phyloP scores from a whole-genome alignment of 2,113 vertebrate genomes.

The Heteronetta atricapilla region DNA sequence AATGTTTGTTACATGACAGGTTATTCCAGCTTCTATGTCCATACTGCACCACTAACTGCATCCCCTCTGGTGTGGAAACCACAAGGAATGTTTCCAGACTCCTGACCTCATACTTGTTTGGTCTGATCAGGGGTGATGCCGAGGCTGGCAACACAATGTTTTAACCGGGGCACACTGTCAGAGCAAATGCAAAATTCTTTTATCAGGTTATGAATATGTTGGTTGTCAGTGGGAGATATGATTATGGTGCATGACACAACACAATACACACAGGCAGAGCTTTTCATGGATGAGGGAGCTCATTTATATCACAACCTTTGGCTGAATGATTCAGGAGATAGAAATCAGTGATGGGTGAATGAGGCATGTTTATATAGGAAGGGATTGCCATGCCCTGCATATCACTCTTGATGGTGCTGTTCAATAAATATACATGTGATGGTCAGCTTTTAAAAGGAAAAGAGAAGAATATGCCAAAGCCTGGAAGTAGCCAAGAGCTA shows the following conservation, averaged over 20 bases:
- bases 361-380: not conserved
- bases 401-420: not conserved
- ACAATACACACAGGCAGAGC: not conserved
- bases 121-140: not conserved
- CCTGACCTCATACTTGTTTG: not conserved
- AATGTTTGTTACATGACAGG: accelerated
- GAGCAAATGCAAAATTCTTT: not conserved
- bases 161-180: not conserved
- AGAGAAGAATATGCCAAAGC: not conserved
- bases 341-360: not conserved
- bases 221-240: not conserved
- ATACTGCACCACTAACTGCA: not conserved
- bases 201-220: not conserved
- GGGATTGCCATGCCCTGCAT: not conserved
- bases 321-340: not conserved
- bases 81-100: not conserved
- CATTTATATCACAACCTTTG: not conserved
- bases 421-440: not conserved
- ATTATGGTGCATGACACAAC: not conserved
- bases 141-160: accelerated
- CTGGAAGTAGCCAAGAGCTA: not conserved
- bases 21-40: not conserved
- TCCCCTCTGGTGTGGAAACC: not conserved
- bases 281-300: not conserved
- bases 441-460: not conserved